A percentile compares a stretch with the other conserved stretches of the same genome.
These are phyloP conservation scores for Physocephala rufipes DNA, from an alignment of 2,888 invertebrate genomes.

Conservation along the genomic window DNA sequence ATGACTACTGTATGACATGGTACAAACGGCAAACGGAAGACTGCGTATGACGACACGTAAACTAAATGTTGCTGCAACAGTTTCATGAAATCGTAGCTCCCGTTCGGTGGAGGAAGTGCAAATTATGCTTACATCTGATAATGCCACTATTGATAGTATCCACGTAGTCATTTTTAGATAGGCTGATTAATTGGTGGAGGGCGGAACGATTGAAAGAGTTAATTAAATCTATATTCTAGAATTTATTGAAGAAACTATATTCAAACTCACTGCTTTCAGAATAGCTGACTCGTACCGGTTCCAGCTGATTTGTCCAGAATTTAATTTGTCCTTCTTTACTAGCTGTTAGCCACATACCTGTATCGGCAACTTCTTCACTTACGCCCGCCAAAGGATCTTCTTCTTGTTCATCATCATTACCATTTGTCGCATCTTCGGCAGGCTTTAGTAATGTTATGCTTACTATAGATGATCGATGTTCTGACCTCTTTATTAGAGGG, in stretches of 20 bases:
- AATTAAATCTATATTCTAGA: neutral
- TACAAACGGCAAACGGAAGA: slow-evolving; percentile 61
- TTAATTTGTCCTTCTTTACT: slow-evolving; percentile 81
- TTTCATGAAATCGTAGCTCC: slow-evolving; percentile 83
- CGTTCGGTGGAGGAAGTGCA: slow-evolving; percentile 81
- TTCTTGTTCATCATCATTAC: slow-evolving; percentile 65
- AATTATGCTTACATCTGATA: slow-evolving; percentile 81
- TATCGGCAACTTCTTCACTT: slow-evolving; percentile 64
- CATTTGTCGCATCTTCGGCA: neutral
- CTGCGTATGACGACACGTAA: slow-evolving; percentile 76
- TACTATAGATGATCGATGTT: slow-evolving; percentile 76
- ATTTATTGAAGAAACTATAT: too few species aligned
- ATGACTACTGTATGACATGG: slow-evolving; percentile 58
- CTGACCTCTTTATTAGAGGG: slow-evolving; percentile 71
- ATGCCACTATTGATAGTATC: slow-evolving; percentile 77
- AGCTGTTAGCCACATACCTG: slow-evolving; percentile 78
- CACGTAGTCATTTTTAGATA: slow-evolving; percentile 73
- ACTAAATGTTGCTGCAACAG: slow-evolving; percentile 77
- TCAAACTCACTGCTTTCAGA: slow-evolving; percentile 73
- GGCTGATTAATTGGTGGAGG: slow-evolving; percentile 61
- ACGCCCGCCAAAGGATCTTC: slow-evolving; percentile 53
- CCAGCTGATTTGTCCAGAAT: slow-evolving; percentile 80
- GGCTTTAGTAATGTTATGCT: slow-evolving; percentile 66
- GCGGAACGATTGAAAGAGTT: neutral
- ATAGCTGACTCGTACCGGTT: slow-evolving; percentile 71